A percentile compares a stretch with the other conserved stretches of the same genome.
Conservation (phyloP, 2,113 vertebrate species). For the Dicrurus megarhynchus region DNA sequence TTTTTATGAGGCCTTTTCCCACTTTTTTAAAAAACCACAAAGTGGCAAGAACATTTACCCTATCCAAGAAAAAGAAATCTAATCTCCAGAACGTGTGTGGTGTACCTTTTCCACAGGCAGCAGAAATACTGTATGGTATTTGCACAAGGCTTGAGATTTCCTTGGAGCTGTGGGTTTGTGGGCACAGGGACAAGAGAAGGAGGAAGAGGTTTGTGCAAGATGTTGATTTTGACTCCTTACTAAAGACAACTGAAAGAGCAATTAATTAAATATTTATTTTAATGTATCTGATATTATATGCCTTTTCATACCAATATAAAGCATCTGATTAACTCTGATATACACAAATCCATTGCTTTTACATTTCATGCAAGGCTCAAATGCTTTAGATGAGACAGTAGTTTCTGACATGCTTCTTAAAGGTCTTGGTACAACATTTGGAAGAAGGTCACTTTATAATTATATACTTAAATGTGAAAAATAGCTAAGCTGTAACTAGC, state of each 20-base stretch:
- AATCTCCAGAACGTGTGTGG: neutral
- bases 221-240: neutral
- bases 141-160: neutral
- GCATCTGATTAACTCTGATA: neutral
- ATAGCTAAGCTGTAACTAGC: neutral
- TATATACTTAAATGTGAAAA: neutral
- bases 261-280: neutral
- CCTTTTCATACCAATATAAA: neutral
- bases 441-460: conserved; percentile 11
- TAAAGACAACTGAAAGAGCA: neutral
- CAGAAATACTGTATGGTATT: neutral
- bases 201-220: neutral
- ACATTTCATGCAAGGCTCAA: neutral
- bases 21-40: neutral
- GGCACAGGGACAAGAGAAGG: neutral
- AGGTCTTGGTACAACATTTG: neutral
- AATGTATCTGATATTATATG: neutral
- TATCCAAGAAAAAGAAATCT: neutral
- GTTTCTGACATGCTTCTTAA: neutral
- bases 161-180: neutral
- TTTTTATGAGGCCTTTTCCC: neutral
- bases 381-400: neutral
- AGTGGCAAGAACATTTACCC: neutral
- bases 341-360: neutral
- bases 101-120: neutral